Evolutionary conservation across 2,113 vertebrate genomes (phyloP), one percentile per base, ranked within the genome.

Genomic region (Gadus macrocephalus): DNA sequence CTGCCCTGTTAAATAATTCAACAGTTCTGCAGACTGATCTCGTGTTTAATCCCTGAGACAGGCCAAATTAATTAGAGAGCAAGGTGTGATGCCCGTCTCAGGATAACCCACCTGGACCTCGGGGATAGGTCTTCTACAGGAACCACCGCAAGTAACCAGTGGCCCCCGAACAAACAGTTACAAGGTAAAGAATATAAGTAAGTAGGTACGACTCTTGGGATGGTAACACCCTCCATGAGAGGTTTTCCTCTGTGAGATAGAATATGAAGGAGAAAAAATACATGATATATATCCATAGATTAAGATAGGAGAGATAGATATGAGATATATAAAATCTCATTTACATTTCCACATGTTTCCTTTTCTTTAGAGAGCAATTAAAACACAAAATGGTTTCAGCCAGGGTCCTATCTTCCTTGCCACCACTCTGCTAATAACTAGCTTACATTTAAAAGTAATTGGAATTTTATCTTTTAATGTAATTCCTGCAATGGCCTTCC

Each of bases 21-120:
- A 78, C 64, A 84, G 78, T 28, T 38, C 78, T 83, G 86, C 79
- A 87, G 89, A 83, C 66, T 76, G 87, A 92, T 88, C 84, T 82
- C 81, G 81, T 90, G 83, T 84, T 88, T 82, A 49, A 49, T 84
- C 75, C 81, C 71, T 70, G 77, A 83, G 86, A 89, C 87, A 83
- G 78, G 85, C 66, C 70, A 59, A 78, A 89, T 88, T 91, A 88
- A 92, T 93, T 89, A 91, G 80, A 87, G 82, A 85, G 87, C 81
- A 82, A 81, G 81, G 86, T 77, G 82, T 76, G 71, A 73, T 79
- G 66, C 70, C 78, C 72, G 76, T 74, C 16, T 49, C 67, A 19
- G 66, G 58, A 74, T 58, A 75, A 80, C 69, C 72, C 49, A 71
- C 64, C 63, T 56, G 53, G 59, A 49, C 42, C 42, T 53, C 31